Evolutionary conservation across 2,113 vertebrate species (phyloP).

Genomic region (Rafetus swinhoei): DNA sequence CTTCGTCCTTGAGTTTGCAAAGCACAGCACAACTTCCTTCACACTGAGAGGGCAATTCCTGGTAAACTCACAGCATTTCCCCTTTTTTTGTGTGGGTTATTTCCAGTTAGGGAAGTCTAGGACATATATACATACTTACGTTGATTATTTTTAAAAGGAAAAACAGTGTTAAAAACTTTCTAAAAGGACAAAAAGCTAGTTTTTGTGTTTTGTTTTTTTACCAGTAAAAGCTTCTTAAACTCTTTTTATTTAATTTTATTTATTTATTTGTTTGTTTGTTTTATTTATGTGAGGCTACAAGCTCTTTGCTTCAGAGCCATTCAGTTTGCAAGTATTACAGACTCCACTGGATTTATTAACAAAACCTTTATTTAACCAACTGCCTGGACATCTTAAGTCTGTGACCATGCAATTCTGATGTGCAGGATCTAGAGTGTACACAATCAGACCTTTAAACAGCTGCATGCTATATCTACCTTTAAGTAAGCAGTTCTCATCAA

Average conservation of each 20-base stretch:
- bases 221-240: not conserved
- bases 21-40: not conserved
- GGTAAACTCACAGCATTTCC: not conserved
- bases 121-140: not conserved
- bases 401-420: not conserved
- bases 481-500: not conserved
- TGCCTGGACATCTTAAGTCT: not conserved
- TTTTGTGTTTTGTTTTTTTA: not conserved
- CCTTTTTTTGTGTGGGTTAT: not conserved
- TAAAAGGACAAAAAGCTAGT: not conserved
- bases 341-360: not conserved
- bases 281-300: not conserved
- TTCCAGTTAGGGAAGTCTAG: not conserved
- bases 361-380: slow-evolving; percentile 4
- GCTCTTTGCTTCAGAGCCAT: not conserved
- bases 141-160: not conserved
- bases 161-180: not conserved
- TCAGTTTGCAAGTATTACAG: not conserved
- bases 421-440: not conserved
- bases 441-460: not conserved
- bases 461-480: not conserved
- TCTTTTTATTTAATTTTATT: not conserved
- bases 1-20: not conserved
- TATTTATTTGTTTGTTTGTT: no score
- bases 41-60: not conserved